Percentiles rank a stretch among this genome's conserved stretches.
phyloP scores from a whole-genome alignment of 2,797 vertebrate genomes.

The Knipowitschia caucasica region DNA sequence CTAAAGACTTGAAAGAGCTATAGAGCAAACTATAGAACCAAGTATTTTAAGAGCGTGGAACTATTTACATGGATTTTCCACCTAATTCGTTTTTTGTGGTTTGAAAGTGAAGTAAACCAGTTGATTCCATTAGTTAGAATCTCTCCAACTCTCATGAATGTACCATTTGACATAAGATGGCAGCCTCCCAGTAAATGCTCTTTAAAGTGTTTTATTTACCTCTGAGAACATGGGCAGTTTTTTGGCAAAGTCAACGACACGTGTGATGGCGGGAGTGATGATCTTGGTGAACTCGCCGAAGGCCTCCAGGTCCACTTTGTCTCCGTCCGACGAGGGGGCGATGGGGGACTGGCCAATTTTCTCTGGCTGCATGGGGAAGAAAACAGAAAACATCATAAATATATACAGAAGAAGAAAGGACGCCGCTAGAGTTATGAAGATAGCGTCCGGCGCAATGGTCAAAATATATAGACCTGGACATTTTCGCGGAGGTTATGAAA shows the following conservation, averaged over 20 bases:
- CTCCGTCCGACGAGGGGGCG: conserved; percentile 87
- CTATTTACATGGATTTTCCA: no score
- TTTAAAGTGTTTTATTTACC: conserved; percentile 57
- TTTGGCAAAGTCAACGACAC: conserved; percentile 95
- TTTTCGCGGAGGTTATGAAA: not conserved
- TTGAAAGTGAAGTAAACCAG: no score
- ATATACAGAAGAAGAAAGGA: not conserved
- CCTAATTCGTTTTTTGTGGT: no score
- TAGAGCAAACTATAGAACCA: no score
- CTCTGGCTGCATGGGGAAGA: conserved; percentile 76
- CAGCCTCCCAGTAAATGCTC: not conserved
- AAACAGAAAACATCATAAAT: not conserved
- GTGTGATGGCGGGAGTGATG: conserved; percentile 93
- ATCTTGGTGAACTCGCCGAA: conserved; percentile 96
- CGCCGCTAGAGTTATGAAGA: not conserved
- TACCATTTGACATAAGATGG: not conserved
- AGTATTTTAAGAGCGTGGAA: no score
- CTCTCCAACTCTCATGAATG: not conserved
- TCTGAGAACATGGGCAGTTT: conserved; percentile 95
- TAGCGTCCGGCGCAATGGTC: not conserved
- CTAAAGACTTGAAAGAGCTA: no score
- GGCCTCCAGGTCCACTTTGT: conserved; percentile 93
- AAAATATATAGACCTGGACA: not conserved
- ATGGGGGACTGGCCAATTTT: conserved; percentile 95
- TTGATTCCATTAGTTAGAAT: not conserved